Evolutionary conservation across 2,888 invertebrate genomes (phyloP).

Genomic region (Carabus problematicus): DNA sequence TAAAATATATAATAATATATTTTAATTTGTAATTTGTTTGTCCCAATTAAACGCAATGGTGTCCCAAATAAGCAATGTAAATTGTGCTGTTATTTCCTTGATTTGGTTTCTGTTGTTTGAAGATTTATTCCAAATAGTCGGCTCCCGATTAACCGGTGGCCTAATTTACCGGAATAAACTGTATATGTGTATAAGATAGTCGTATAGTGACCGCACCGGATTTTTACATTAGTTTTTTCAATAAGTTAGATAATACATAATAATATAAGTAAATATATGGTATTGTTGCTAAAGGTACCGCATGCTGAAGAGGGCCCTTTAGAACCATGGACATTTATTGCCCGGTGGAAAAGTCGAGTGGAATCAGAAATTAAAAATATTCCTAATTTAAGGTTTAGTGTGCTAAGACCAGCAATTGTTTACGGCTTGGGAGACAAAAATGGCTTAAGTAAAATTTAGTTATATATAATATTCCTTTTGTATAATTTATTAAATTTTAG

Average conservation of each 20-base stretch:
- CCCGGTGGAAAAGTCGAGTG: constrained; percentile 82
- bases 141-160: too few species aligned
- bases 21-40: too few species aligned
- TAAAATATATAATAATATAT: too few species aligned
- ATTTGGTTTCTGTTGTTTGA: too few species aligned
- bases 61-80: too few species aligned
- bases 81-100: too few species aligned
- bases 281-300: constrained; percentile 54
- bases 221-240: not conserved
- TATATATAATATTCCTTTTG: not conserved
- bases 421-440: constrained; percentile 86
- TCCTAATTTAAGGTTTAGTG: constrained; percentile 75
- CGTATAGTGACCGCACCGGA: too few species aligned
- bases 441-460: constrained; percentile 71
- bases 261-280: too few species aligned
- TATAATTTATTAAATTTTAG: constrained; percentile 59
- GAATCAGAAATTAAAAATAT: constrained; percentile 77
- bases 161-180: too few species aligned
- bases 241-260: not conserved
- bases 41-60: too few species aligned
- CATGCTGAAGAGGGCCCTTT: constrained; percentile 77
- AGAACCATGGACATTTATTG: constrained; percentile 87
- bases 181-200: too few species aligned
- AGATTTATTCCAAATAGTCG: too few species aligned
- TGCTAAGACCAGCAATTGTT: constrained; percentile 83